Conservation (phyloP, 2,888 invertebrate species). For the Bursaphelenchus okinawaensis region DNA sequence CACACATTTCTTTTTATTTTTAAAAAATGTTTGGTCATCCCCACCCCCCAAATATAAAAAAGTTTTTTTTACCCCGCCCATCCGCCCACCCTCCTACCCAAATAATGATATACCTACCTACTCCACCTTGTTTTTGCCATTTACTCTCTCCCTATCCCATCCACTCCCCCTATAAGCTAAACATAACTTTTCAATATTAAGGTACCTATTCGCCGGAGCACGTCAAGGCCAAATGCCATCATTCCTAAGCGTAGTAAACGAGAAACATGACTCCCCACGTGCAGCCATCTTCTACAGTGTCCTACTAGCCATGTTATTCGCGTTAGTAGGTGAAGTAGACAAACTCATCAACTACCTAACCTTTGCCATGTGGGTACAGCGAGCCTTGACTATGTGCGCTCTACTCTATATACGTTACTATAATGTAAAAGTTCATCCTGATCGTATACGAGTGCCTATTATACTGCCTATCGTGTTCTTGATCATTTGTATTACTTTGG, state of each 20-base stretch:
- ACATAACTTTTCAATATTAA: too few relatives aligned
- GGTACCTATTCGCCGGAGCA: constrained; percentile 47
- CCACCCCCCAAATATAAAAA: too few relatives aligned
- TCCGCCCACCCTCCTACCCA: too few relatives aligned
- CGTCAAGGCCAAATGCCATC: constrained; percentile 45
- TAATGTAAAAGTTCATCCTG: constrained; percentile 32
- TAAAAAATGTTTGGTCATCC: too few relatives aligned
- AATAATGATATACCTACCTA: too few relatives aligned
- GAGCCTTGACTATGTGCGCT: constrained; percentile 47
- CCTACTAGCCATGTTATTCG: constrained; percentile 22
- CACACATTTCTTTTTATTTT: too few relatives aligned
- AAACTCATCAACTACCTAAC: not conserved
- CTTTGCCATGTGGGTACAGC: constrained; percentile 3
- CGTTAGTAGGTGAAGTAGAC: not conserved
- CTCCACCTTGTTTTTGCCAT: too few relatives aligned
- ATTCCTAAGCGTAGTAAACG: constrained; percentile 45
- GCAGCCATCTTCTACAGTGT: constrained; percentile 36
- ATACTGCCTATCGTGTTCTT: constrained; percentile 51
- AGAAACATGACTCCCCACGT: constrained; percentile 46
- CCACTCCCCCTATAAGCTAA: too few relatives aligned
- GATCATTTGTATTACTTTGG: constrained; percentile 36
- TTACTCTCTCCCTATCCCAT: too few relatives aligned
- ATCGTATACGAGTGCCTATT: constrained; percentile 38
- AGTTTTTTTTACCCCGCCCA: too few relatives aligned
- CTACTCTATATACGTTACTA: constrained; percentile 44